Conservation (phyloP, 2,113 vertebrate genomes). For the Micromys minutus region DNA sequence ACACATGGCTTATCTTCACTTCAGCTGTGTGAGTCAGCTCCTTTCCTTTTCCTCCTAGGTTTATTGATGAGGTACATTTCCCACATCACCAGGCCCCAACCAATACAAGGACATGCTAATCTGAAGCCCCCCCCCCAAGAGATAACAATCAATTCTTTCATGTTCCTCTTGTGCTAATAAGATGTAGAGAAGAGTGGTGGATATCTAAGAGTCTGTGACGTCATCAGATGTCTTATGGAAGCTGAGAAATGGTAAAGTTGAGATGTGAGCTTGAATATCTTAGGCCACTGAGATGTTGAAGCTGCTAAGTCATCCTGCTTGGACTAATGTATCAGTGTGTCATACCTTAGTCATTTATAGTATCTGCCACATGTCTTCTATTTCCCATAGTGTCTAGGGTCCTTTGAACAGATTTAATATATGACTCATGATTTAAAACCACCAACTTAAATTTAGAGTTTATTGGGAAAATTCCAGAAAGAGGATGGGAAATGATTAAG, state of each 20-base stretch:
- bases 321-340: neutral
- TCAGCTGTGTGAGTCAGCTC: neutral
- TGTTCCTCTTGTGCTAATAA: neutral
- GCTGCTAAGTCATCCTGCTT: neutral
- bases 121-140: neutral
- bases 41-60: neutral
- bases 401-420: neutral
- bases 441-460: neutral
- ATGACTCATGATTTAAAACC: neutral
- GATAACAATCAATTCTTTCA: neutral
- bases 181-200: neutral
- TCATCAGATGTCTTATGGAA: constrained; percentile 16
- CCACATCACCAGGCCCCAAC: neutral
- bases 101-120: neutral
- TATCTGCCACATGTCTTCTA: neutral
- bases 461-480: neutral
- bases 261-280: neutral
- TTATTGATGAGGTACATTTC: neutral
- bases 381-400: neutral
- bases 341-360: neutral
- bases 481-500: neutral
- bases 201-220: neutral
- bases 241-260: neutral
- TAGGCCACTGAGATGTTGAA: neutral
- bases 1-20: neutral